A percentile compares a stretch with the other conserved stretches of the same genome.
Conservation (phyloP, 2,113 vertebrate species). For the Phaethornis superciliosus region DNA sequence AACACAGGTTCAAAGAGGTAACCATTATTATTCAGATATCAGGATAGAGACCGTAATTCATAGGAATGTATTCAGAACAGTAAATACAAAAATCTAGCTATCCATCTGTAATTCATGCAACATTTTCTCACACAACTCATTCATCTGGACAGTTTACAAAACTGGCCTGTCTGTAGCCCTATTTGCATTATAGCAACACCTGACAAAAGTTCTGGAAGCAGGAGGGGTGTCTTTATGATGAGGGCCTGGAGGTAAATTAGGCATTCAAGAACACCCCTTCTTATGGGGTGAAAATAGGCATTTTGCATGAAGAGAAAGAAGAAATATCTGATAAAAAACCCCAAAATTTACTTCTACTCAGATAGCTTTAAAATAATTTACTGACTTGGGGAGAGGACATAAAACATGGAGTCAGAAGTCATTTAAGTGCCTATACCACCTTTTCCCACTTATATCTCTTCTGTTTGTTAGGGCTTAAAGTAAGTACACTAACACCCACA, state of each 20-base stretch:
- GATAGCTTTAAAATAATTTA: neutral
- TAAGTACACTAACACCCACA: fast-evolving
- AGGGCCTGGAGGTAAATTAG: slow-evolving; percentile 20
- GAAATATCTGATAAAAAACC: neutral
- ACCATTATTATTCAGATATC: neutral
- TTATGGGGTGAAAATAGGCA: neutral
- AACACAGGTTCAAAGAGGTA: neutral
- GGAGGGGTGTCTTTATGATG: neutral
- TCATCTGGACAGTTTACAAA: slow-evolving; percentile 51
- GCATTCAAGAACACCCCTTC: neutral
- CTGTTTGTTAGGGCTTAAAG: neutral
- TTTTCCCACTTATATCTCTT: neutral
- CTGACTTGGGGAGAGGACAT: neutral
- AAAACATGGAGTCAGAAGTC: neutral
- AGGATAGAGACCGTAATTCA: neutral
- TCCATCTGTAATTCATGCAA: slow-evolving; percentile 46
- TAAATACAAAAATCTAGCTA: neutral
- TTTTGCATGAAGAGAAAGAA: neutral
- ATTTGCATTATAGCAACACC: slow-evolving; percentile 50
- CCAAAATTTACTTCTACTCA: neutral
- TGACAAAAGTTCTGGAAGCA: slow-evolving; percentile 33
- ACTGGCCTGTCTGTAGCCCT: slow-evolving; percentile 35
- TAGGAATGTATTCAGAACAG: neutral
- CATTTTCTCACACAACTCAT: slow-evolving; percentile 35
- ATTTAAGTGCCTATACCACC: neutral